These are phyloP conservation scores for Frankliniella intonsa DNA, from an alignment of 2,888 invertebrate species.

Conservation along the genomic window DNA sequence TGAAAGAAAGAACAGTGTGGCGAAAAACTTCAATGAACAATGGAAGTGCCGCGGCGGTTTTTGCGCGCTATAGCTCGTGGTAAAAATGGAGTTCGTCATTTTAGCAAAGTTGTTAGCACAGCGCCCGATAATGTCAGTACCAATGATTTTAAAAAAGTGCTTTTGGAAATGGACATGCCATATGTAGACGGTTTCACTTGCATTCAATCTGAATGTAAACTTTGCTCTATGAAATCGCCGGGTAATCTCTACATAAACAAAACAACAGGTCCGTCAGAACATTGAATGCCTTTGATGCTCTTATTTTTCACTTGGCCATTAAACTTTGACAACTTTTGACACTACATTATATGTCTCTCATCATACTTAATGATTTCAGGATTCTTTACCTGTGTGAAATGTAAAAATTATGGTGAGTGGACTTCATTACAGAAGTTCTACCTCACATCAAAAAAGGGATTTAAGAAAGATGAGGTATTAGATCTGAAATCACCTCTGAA, in stretches of 20 bases:
- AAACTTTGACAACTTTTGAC: not conserved
- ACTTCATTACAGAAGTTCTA: not conserved
- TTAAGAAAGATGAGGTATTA: not conserved
- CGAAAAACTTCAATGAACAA: not conserved
- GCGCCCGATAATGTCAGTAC: not conserved
- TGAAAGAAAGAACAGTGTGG: not conserved
- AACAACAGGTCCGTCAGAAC: not conserved
- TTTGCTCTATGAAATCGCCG: not conserved
- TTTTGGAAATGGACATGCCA: not conserved
- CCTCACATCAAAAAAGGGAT: not conserved
- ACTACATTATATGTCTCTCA: not conserved
- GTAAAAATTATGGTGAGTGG: constrained; percentile 2
- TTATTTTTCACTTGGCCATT: not conserved
- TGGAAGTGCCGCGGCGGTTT: not conserved
- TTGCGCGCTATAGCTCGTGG: not conserved
- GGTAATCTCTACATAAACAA: constrained; percentile 18
- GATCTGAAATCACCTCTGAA: not conserved
- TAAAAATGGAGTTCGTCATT: not conserved
- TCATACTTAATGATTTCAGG: not conserved
- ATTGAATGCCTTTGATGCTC: not conserved
- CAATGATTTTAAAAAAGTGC: not conserved
- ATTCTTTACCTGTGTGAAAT: constrained; percentile 4
- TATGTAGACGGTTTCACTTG: not conserved
- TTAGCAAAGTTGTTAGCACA: not conserved
- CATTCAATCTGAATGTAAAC: not conserved